Percentiles rank a stretch among this genome's conserved stretches.
These are phyloP conservation scores for Metridium senile DNA, from an alignment of 92 coral and sea anemone species.

Conservation along the genomic window DNA sequence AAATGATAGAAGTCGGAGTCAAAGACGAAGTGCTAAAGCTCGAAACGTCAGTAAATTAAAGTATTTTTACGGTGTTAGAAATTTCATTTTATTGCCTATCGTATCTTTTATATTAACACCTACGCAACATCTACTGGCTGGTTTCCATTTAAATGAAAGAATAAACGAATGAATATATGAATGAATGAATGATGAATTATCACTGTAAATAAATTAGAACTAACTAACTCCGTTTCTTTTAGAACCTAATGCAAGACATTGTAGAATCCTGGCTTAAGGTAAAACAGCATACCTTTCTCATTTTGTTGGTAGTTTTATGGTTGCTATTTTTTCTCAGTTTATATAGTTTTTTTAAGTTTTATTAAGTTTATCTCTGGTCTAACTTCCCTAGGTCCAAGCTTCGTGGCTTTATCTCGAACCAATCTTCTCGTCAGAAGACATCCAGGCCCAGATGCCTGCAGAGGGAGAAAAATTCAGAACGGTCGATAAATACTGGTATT, in stretches of 20 bases:
- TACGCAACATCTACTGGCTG: too few relatives aligned
- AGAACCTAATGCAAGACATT: constrained; percentile 93
- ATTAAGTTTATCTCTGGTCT: neutral
- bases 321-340: too few relatives aligned
- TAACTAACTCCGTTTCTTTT: neutral
- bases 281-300: constrained; percentile 1
- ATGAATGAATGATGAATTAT: too few relatives aligned
- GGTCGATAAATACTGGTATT: constrained; percentile 89
- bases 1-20: too few relatives aligned
- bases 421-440: constrained; percentile 96
- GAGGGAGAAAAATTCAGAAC: constrained; percentile 97
- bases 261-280: constrained; percentile 98
- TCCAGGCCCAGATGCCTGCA: constrained; percentile 98
- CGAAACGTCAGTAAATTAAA: too few relatives aligned
- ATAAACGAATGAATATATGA: neutral
- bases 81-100: too few relatives aligned
- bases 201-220: neutral
- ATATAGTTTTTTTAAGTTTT: too few relatives aligned
- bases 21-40: too few relatives aligned
- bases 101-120: too few relatives aligned
- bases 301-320: too few relatives aligned
- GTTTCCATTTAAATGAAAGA: too few relatives aligned
- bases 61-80: too few relatives aligned
- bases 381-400: constrained; percentile 80
- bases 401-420: constrained; percentile 97